A percentile compares a stretch with the other conserved stretches of the same genome.
These are phyloP conservation scores for Timema podura DNA, from an alignment of 2,888 invertebrate species.

Conservation along the genomic window DNA sequence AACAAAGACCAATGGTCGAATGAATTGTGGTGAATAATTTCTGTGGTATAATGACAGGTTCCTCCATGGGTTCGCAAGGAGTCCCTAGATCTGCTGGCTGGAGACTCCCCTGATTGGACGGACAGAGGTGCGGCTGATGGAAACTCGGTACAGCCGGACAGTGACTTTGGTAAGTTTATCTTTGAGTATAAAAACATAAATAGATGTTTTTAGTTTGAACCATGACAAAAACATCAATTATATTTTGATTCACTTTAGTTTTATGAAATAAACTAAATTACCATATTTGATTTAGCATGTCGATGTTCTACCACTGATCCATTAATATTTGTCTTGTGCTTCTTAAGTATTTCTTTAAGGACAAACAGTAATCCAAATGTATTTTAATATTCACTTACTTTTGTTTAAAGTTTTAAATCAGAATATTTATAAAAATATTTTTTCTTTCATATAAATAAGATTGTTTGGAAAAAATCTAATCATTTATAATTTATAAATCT, in stretches of 20 bases:
- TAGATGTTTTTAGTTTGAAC: too few species aligned
- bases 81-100: constrained; percentile 46
- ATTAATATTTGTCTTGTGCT: too few species aligned
- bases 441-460: constrained; percentile 11
- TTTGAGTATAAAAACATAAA: not conserved
- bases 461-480: not conserved
- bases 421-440: constrained; percentile 21
- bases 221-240: not conserved
- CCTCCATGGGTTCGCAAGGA: constrained; percentile 73
- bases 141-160: constrained; percentile 80
- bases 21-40: too few species aligned
- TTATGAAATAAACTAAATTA: too few species aligned
- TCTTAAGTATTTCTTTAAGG: too few species aligned
- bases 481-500: too few species aligned
- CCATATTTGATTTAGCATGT: too few species aligned
- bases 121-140: constrained; percentile 78
- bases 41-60: constrained; percentile 48
- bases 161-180: constrained; percentile 64
- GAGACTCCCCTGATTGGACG: constrained; percentile 58
- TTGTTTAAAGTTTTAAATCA: not conserved
- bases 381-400: constrained; percentile 11
- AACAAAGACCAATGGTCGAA: too few species aligned
- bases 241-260: too few species aligned
- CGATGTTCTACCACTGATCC: too few species aligned
- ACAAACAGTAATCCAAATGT: too few species aligned